A percentile compares a stretch with the other conserved stretches of the same genome.
Conservation (phyloP, 2,888 invertebrate species). For the Calliscelio sp. region DNA sequence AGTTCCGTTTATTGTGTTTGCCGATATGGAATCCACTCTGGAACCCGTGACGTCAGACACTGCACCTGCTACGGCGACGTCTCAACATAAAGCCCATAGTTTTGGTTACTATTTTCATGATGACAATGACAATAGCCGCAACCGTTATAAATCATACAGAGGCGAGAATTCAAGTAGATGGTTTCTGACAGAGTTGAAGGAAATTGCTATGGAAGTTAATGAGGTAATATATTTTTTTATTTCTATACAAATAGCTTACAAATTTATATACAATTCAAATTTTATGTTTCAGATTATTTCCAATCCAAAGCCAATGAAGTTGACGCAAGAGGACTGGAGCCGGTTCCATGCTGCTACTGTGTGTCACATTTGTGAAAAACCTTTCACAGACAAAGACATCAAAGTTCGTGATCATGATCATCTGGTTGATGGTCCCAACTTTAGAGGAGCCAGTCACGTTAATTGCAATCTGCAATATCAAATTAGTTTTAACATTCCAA, state of each 20-base stretch:
- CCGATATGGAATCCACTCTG: not conserved
- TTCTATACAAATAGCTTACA: not conserved
- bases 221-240: not conserved
- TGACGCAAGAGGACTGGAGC: not conserved
- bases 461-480: not conserved
- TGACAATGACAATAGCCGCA: not conserved
- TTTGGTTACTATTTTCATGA: slow-evolving; percentile 3
- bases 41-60: not conserved
- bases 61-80: not conserved
- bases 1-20: not conserved
- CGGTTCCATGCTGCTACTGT: not conserved
- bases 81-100: not conserved
- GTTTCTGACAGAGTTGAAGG: not conserved
- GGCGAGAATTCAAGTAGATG: not conserved
- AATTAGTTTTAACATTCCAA: not conserved
- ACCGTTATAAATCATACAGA: not conserved
- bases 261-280: not conserved
- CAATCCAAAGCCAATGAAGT: not conserved
- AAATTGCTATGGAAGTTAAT: not conserved
- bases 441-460: not conserved
- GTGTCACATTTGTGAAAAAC: slow-evolving; percentile 3
- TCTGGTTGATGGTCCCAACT: not conserved
- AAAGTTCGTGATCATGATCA: slow-evolving; percentile 1
- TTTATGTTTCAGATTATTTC: slow-evolving; percentile 27
- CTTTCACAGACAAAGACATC: not conserved